Evolutionary conservation across 2,113 vertebrate genomes (phyloP).

Genomic region (Menidia beryllina): DNA sequence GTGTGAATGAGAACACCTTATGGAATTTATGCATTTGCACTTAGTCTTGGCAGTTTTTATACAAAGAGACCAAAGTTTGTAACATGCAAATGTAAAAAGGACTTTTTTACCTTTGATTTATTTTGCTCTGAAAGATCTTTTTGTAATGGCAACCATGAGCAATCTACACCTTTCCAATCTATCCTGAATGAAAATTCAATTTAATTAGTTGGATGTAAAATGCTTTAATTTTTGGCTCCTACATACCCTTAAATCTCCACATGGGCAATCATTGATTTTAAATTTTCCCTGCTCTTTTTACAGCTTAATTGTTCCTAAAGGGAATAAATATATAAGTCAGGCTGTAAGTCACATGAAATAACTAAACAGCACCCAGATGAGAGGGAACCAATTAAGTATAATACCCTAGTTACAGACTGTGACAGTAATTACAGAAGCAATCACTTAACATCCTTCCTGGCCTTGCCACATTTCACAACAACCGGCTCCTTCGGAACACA

Average conservation of each 20-base stretch:
- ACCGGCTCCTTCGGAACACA: slow-evolving; percentile 71
- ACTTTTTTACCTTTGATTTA: no score
- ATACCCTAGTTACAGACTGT: slow-evolving; percentile 66
- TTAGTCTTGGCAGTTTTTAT: no score
- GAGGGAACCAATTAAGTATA: slow-evolving; percentile 65
- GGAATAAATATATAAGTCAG: slow-evolving; percentile 3
- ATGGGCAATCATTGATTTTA: slow-evolving; percentile 17
- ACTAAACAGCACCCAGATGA: slow-evolving; percentile 52
- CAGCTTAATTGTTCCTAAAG: slow-evolving; percentile 32
- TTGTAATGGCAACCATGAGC: no score
- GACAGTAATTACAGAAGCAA: slow-evolving; percentile 78
- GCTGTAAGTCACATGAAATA: slow-evolving; percentile 33
- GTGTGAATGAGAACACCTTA: no score
- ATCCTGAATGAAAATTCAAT: slow-evolving; percentile 5
- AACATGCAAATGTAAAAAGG: no score
- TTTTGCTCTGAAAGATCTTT: no score
- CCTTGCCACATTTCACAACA: slow-evolving; percentile 71
- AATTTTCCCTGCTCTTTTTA: slow-evolving; percentile 15
- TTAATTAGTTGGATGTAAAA: slow-evolving; percentile 1
- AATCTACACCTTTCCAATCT: no score
- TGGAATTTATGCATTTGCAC: no score
- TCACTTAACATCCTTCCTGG: slow-evolving; percentile 77
- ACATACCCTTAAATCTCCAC: not conserved
- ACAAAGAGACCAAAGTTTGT: no score
- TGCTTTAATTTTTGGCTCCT: not conserved